A percentile compares a stretch with the other conserved stretches of the same genome.
Conservation (phyloP, 2,113 vertebrate species). For the Phycodurus eques region DNA sequence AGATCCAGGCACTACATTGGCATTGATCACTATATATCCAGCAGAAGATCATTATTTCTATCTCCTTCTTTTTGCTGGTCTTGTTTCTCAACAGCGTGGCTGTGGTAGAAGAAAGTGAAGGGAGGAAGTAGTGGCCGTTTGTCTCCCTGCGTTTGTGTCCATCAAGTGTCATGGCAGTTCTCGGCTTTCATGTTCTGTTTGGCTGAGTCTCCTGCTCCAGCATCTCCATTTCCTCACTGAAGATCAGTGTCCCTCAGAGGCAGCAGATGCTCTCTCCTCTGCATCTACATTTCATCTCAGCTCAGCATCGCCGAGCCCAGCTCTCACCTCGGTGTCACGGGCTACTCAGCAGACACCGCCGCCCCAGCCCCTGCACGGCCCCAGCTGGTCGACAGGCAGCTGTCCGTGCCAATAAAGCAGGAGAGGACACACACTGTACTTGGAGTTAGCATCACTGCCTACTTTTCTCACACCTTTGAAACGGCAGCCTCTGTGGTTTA, state of each 20-base stretch:
- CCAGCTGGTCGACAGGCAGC: slow-evolving; percentile 70
- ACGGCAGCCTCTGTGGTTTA: slow-evolving; percentile 27
- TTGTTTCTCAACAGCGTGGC: slow-evolving; percentile 15
- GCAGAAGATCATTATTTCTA: neutral
- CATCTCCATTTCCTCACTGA: slow-evolving; percentile 57
- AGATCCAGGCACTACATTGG: neutral
- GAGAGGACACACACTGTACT: slow-evolving; percentile 46
- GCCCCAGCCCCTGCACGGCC: slow-evolving; percentile 40
- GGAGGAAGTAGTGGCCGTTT: slow-evolving; percentile 32
- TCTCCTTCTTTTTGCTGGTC: slow-evolving; percentile 21
- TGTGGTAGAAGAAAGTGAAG: slow-evolving; percentile 35
- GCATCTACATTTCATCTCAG: slow-evolving; percentile 55
- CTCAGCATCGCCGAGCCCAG: slow-evolving; percentile 43
- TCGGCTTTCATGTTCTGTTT: slow-evolving; percentile 73
- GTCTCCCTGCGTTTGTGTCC: slow-evolving; percentile 64
- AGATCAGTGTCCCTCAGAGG: slow-evolving; percentile 69
- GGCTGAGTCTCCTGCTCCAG: slow-evolving; percentile 73
- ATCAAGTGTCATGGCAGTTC: slow-evolving; percentile 74
- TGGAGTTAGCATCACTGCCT: slow-evolving; percentile 41
- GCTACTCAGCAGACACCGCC: slow-evolving; percentile 53
- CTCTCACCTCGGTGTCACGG: slow-evolving; percentile 63
- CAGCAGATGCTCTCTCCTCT: slow-evolving; percentile 46
- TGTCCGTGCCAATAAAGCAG: slow-evolving; percentile 58
- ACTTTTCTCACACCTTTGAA: slow-evolving; percentile 46
- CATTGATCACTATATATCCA: neutral